Percentiles rank a stretch among this genome's conserved stretches.
These are phyloP conservation scores for Bradypodion pumilum DNA, from an alignment of 2,797 vertebrate species.

Conservation along the genomic window DNA sequence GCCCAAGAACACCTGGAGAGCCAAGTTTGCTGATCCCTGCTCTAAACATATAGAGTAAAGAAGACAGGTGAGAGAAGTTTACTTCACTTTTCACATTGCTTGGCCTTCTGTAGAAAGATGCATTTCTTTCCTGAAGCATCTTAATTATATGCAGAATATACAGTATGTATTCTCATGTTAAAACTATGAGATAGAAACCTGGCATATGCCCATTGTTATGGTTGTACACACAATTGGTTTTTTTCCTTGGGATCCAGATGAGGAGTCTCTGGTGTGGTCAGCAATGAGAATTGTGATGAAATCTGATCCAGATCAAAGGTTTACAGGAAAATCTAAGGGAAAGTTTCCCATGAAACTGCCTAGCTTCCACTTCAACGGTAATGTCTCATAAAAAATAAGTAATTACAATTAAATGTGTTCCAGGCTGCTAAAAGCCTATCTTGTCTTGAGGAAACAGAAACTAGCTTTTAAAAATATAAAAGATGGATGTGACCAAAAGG, in stretches of 20 bases:
- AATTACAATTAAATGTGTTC: constrained; percentile 33
- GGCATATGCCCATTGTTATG: background rate
- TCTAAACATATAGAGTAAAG: no score
- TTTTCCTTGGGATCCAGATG: background rate
- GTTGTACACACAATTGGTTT: background rate
- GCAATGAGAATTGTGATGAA: background rate
- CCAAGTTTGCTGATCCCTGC: no score
- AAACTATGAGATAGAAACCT: background rate
- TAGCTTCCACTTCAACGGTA: constrained; percentile 3
- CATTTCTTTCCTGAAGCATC: background rate
- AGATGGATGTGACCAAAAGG: background rate
- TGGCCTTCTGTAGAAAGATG: background rate
- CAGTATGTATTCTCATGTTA: background rate
- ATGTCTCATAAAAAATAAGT: background rate
- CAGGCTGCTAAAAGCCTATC: background rate
- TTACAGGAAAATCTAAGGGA: constrained; percentile 24
- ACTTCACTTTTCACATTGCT: background rate
- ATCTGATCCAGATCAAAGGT: background rate
- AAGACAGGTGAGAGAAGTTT: background rate
- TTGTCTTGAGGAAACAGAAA: background rate
- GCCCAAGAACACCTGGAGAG: no score
- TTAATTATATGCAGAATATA: constrained; percentile 2
- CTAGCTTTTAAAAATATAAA: background rate
- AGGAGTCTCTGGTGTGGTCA: background rate
- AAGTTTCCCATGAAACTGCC: constrained; percentile 9